A percentile compares a stretch with the other conserved stretches of the same genome.
Evolutionary conservation across 2,113 vertebrate genomes (phyloP).

Genomic region (Elephantulus edwardii): DNA sequence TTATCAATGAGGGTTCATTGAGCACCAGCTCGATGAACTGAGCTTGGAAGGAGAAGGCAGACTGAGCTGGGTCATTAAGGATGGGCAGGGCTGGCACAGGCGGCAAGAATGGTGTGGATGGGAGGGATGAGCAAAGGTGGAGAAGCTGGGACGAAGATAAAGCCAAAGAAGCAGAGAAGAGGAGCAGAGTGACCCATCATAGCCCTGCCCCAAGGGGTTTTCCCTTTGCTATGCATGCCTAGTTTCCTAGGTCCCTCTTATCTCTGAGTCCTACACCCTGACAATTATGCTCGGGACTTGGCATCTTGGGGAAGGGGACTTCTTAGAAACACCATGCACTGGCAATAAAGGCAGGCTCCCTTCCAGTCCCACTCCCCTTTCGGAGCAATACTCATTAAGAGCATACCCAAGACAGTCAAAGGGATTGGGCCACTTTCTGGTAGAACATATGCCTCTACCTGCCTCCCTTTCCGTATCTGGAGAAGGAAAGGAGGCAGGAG

Average conservation of each 20-base stretch:
- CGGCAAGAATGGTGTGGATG: neutral
- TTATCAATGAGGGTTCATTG: neutral
- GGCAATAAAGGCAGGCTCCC: neutral
- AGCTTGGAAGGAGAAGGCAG: neutral
- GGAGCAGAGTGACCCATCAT: neutral
- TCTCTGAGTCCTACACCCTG: neutral
- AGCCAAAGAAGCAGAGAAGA: neutral
- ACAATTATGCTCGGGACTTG: neutral
- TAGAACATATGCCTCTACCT: slow-evolving; percentile 58
- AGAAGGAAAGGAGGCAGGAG: neutral
- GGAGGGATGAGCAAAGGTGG: neutral
- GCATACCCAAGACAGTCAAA: slow-evolving; percentile 76
- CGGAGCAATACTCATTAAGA: slow-evolving; percentile 62
- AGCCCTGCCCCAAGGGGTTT: neutral
- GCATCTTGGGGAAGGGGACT: neutral
- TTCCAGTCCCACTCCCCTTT: neutral
- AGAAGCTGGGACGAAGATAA: neutral
- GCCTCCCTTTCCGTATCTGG: neutral
- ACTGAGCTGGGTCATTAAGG: neutral
- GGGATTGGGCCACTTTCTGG: slow-evolving; percentile 73
- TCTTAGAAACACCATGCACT: neutral
- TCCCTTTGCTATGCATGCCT: neutral
- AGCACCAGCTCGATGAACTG: neutral
- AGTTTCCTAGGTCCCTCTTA: neutral
- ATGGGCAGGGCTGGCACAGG: neutral